A percentile compares a stretch with the other conserved stretches of the same genome.
Evolutionary conservation across 2,797 vertebrate genomes (phyloP).

Genomic region (Helostoma temminkii): DNA sequence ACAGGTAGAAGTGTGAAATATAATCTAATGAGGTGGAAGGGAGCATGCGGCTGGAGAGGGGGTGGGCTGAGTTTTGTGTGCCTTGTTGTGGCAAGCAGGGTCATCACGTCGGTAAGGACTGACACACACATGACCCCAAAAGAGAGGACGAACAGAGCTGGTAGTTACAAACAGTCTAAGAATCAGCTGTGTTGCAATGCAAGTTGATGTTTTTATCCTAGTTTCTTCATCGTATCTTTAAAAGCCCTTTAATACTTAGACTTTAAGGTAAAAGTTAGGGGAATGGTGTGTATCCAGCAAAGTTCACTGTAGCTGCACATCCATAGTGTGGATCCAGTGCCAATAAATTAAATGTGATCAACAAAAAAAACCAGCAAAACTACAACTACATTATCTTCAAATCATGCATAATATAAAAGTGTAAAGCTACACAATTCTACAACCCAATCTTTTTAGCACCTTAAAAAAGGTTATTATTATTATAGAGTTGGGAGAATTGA

Average conservation of each 20-base stretch:
- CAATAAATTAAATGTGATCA: background rate
- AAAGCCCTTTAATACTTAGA: too few relatives aligned
- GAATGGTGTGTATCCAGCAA: too few relatives aligned
- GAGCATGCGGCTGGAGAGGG: slow-evolving; percentile 14
- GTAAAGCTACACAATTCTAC: background rate
- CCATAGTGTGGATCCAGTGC: too few relatives aligned
- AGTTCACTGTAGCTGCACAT: too few relatives aligned
- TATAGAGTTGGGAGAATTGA: background rate
- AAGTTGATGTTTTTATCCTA: too few relatives aligned
- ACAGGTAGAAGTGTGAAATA: slow-evolving; percentile 76
- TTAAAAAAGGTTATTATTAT: background rate
- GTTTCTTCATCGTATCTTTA: too few relatives aligned
- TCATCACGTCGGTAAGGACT: slow-evolving; percentile 5
- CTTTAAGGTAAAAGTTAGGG: too few relatives aligned
- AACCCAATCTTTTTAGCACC: background rate
- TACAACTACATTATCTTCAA: background rate
- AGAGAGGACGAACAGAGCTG: slow-evolving; percentile 6
- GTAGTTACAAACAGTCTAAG: background rate
- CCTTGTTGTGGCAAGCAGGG: background rate
- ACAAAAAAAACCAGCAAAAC: background rate
- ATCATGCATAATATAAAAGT: background rate
- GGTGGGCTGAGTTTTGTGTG: background rate
- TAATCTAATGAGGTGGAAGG: slow-evolving; percentile 63
- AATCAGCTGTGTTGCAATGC: background rate
- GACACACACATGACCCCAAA: slow-evolving; percentile 26